Evolutionary conservation across 2,113 vertebrate species (phyloP).

Genomic region (Campylorhamphus procurvoides): DNA sequence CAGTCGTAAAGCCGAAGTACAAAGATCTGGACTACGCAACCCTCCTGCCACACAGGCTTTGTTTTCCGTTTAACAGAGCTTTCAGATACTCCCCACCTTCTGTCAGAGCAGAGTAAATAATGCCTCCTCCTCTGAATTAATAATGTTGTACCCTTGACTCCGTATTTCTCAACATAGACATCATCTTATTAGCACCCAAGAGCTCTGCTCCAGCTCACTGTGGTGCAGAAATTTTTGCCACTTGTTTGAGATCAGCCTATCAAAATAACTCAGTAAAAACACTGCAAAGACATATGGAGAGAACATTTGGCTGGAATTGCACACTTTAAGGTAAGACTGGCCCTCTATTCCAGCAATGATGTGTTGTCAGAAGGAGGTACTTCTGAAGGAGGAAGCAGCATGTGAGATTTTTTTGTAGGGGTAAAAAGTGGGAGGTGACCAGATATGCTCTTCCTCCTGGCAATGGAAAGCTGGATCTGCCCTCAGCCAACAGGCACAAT

Average conservation of each 20-base stretch:
- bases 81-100: background rate
- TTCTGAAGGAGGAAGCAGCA: background rate
- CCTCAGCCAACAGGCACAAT: background rate
- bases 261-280: background rate
- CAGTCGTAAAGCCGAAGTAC: background rate
- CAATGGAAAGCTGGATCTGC: background rate
- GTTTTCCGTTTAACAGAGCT: background rate
- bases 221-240: background rate
- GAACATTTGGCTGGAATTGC: background rate
- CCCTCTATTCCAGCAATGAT: accelerated
- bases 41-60: background rate
- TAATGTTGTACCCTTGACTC: background rate
- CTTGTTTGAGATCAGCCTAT: background rate
- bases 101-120: background rate
- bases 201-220: background rate
- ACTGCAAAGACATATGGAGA: background rate
- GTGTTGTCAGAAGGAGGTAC: background rate
- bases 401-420: background rate
- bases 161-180: background rate
- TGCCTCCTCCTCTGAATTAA: background rate
- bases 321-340: background rate
- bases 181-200: background rate
- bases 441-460: background rate
- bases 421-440: background rate
- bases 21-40: background rate